These are phyloP conservation scores for Hirtodrosophila alboralis DNA, from an alignment of 2,888 invertebrate genomes.

Conservation along the genomic window DNA sequence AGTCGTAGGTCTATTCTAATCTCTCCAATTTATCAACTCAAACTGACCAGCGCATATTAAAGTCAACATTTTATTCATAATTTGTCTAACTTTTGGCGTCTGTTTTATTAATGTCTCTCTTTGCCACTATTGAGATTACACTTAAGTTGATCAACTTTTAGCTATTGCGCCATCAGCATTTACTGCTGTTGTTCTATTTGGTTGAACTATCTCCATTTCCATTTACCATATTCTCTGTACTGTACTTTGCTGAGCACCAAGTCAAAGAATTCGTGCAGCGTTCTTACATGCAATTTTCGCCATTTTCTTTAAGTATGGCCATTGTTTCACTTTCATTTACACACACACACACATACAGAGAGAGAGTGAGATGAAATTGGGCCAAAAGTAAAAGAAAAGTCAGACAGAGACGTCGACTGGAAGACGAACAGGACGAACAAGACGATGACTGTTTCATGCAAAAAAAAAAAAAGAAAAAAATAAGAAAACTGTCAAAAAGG, in stretches of 20 bases:
- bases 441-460: conserved; percentile 43
- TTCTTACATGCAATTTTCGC: conserved; percentile 71
- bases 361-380: conserved; percentile 74
- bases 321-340: conserved; percentile 76
- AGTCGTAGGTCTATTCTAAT: no score
- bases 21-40: no score
- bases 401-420: conserved; percentile 43
- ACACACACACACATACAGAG: conserved; percentile 36
- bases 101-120: no score
- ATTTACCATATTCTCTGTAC: conserved; percentile 16
- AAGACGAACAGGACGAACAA: conserved; percentile 6
- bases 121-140: conserved; percentile 2
- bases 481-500: conserved; percentile 65
- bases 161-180: conserved; percentile 1
- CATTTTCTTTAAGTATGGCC: conserved; percentile 76
- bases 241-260: conserved; percentile 4
- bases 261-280: conserved; percentile 48
- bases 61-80: no score
- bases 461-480: no score
- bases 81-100: no score
- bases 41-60: no score
- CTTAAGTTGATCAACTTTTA: conserved; percentile 22
- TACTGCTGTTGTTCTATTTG: conserved; percentile 24
- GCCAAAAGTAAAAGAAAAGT: conserved; percentile 58
- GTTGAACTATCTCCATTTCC: conserved; percentile 39